Conservation (phyloP, 2,113 vertebrate species). For the Sorex fumeus region DNA sequence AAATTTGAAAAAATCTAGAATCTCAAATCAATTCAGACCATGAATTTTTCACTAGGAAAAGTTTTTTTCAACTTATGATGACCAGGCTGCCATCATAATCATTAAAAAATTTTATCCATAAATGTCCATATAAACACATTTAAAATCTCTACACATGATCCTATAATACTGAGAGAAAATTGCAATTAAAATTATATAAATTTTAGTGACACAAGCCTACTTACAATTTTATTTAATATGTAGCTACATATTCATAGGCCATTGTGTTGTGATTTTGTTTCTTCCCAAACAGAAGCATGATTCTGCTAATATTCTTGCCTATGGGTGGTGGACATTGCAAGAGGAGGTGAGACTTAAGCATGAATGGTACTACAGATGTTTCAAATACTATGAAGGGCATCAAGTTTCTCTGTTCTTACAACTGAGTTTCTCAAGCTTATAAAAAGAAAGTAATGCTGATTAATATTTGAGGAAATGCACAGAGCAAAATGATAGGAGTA, state of each 20-base stretch:
- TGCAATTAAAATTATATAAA: not conserved
- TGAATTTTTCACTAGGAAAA: not conserved
- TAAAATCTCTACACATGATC: not conserved
- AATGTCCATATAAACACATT: not conserved
- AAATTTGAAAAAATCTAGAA: not conserved
- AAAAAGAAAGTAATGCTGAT: not conserved
- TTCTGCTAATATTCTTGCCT: not conserved
- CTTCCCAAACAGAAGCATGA: not conserved
- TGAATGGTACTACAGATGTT: not conserved
- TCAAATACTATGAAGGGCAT: not conserved
- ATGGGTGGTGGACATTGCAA: not conserved
- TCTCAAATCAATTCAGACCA: not conserved
- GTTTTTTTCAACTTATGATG: not conserved
- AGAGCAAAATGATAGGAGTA: not conserved
- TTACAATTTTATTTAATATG: not conserved
- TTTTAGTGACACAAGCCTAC: not conserved
- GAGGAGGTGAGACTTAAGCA: not conserved
- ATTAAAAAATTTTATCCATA: not conserved
- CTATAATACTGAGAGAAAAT: not conserved
- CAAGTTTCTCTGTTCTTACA: slow-evolving; percentile 17
- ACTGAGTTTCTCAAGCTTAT: slow-evolving; percentile 18
- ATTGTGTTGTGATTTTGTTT: not conserved
- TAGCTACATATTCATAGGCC: not conserved
- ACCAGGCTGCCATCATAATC: not conserved
- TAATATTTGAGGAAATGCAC: not conserved